Evolutionary conservation across 2,888 invertebrate genomes (phyloP).

Genomic region (Cerceris rybyensis): DNA sequence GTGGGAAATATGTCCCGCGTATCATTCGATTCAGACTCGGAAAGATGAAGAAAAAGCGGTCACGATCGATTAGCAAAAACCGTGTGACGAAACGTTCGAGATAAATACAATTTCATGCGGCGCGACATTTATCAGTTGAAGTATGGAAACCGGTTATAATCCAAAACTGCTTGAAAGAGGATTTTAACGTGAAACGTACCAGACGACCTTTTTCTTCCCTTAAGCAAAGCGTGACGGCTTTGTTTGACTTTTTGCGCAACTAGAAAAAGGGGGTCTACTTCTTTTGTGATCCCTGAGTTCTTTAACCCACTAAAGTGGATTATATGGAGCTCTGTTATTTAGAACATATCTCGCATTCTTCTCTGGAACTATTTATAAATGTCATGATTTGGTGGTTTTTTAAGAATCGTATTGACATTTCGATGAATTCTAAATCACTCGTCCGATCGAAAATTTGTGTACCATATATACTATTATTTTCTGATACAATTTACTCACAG

Average conservation of each 20-base stretch:
- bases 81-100: not conserved
- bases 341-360: slow-evolving; percentile 2
- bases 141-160: not conserved
- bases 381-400: no score
- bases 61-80: not conserved
- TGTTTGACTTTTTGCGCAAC: slow-evolving; percentile 33
- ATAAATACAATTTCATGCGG: not conserved
- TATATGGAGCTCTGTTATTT: slow-evolving; percentile 26
- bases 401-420: no score
- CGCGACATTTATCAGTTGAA: slow-evolving; percentile 8
- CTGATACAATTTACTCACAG: no score
- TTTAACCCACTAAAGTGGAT: slow-evolving; percentile 38
- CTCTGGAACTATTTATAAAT: no score
- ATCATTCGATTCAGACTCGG: not conserved
- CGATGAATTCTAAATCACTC: no score
- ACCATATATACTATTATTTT: no score
- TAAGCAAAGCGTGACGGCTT: slow-evolving; percentile 34
- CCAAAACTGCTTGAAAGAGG: slow-evolving; percentile 12
- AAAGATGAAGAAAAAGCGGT: not conserved
- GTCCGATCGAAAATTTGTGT: no score
- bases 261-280: slow-evolving; percentile 35
- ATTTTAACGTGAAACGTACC: slow-evolving; percentile 18
- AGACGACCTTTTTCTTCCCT: slow-evolving; percentile 40
- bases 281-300: slow-evolving; percentile 41
- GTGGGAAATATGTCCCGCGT: not conserved